A percentile compares a stretch with the other conserved stretches of the same genome.
These are phyloP conservation scores for Drosophila sucinea DNA, from an alignment of 1,140 invertebrate genomes.

Conservation along the genomic window DNA sequence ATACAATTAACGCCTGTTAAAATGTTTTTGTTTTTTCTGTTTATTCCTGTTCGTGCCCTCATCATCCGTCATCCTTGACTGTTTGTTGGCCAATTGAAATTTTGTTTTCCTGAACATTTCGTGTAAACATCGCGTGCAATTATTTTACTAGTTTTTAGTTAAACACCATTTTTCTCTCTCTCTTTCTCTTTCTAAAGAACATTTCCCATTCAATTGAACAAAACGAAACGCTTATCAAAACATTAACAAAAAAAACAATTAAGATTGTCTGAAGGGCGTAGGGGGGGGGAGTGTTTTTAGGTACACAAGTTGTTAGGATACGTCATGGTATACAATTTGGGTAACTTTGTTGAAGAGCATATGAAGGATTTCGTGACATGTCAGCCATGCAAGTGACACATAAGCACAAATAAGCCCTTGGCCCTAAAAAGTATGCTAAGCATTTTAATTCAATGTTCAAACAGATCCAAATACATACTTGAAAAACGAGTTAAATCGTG, in stretches of 20 bases:
- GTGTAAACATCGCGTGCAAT: conserved; percentile 76
- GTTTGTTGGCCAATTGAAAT: conserved; percentile 42
- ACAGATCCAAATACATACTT: too few relatives aligned
- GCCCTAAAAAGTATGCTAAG: conserved; percentile 2
- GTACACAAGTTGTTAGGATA: conserved; percentile 9
- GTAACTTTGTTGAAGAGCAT: conserved; percentile 9
- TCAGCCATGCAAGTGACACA: conserved; percentile 8
- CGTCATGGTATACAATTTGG: conserved; percentile 13
- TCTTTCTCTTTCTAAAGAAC: neutral
- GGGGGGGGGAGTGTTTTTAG: neutral
- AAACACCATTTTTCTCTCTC: conserved; percentile 6
- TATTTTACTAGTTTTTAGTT: conserved; percentile 43
- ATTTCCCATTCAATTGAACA: conserved; percentile 59
- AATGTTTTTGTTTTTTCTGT: conserved; percentile 66
- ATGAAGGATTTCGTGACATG: conserved; percentile 9
- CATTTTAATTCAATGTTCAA: neutral
- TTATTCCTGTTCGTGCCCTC: conserved; percentile 40
- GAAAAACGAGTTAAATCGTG: too few relatives aligned
- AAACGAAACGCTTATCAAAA: conserved; percentile 67
- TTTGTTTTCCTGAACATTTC: conserved; percentile 46
- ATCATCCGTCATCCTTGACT: conserved; percentile 20
- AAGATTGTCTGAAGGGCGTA: conserved; percentile 44
- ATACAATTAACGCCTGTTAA: conserved; percentile 68
- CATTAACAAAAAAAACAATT: conserved; percentile 60
- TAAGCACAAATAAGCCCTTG: neutral